phyloP scores from a whole-genome alignment of 1,140 invertebrate genomes.

The Drosophila willistoni region DNA sequence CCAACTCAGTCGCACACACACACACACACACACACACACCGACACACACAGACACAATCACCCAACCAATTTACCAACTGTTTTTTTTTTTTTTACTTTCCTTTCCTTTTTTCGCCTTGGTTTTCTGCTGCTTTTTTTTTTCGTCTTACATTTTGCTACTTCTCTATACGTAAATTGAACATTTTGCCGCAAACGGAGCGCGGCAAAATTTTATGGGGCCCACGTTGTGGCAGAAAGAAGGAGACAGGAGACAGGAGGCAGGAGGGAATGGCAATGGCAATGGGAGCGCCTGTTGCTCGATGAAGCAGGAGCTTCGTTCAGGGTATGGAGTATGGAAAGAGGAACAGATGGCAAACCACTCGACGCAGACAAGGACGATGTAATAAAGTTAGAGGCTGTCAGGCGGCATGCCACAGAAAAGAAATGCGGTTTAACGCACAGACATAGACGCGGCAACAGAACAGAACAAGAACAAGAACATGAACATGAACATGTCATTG shows the following conservation, averaged over 20 bases:
- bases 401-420: constrained; percentile 62
- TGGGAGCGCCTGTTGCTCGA: constrained; percentile 55
- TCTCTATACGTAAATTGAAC: constrained; percentile 66
- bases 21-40: not conserved
- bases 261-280: too few species aligned
- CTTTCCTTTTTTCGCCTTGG: constrained; percentile 1
- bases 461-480: constrained; percentile 31
- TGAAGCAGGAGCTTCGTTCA: not conserved
- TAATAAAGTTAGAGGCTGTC: constrained; percentile 76
- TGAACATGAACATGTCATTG: constrained; percentile 46
- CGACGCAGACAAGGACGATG: constrained; percentile 66
- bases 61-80: constrained; percentile 4
- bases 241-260: too few species aligned
- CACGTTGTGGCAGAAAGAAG: constrained; percentile 31
- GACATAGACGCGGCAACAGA: constrained; percentile 27
- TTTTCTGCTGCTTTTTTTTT: constrained; percentile 19
- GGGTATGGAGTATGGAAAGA: constrained; percentile 1
- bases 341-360: constrained; percentile 59
- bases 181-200: constrained; percentile 62
- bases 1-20: not conserved
- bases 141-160: constrained; percentile 52
- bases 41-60: not conserved
- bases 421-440: constrained; percentile 63
- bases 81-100: not conserved
- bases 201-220: constrained; percentile 36